Percentiles rank a stretch among this genome's conserved stretches.
Evolutionary conservation across 2,113 vertebrate genomes (phyloP).

Genomic region (Falco punctatus): DNA sequence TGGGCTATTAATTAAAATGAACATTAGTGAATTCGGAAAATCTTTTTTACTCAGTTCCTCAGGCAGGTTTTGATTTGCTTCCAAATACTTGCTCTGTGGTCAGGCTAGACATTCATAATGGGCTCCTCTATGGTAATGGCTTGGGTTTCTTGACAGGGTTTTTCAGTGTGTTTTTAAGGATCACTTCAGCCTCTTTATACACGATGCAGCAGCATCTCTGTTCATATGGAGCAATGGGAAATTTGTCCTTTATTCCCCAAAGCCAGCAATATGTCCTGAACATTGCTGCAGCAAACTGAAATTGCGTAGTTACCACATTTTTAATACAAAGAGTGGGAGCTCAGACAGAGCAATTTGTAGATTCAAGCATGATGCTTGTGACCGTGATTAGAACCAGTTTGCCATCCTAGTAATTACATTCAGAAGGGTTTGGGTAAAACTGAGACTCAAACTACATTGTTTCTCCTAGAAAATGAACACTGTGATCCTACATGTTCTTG

Average conservation of each 20-base stretch:
- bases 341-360: not conserved
- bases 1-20: constrained; percentile 36
- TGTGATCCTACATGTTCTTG: not conserved
- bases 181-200: not conserved
- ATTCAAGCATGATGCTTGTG: not conserved
- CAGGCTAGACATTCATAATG: not conserved
- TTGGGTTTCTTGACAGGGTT: not conserved
- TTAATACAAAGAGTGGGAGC: not conserved
- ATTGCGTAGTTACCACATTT: not conserved
- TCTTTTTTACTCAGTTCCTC: constrained; percentile 27
- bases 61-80: constrained; percentile 52
- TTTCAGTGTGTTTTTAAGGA: not conserved
- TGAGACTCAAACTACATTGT: not conserved
- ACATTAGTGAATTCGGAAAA: not conserved
- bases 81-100: not conserved
- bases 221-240: not conserved
- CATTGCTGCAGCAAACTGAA: not conserved
- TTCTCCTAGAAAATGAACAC: not conserved
- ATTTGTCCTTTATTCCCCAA: not conserved
- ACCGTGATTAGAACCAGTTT: not conserved
- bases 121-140: not conserved
- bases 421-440: not conserved
- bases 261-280: not conserved
- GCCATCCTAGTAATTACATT: not conserved
- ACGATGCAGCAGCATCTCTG: not conserved